Percentiles rank a stretch among this genome's conserved stretches.
Conservation (phyloP, 2,888 invertebrate species). For the Eristalis arbustorum region DNA sequence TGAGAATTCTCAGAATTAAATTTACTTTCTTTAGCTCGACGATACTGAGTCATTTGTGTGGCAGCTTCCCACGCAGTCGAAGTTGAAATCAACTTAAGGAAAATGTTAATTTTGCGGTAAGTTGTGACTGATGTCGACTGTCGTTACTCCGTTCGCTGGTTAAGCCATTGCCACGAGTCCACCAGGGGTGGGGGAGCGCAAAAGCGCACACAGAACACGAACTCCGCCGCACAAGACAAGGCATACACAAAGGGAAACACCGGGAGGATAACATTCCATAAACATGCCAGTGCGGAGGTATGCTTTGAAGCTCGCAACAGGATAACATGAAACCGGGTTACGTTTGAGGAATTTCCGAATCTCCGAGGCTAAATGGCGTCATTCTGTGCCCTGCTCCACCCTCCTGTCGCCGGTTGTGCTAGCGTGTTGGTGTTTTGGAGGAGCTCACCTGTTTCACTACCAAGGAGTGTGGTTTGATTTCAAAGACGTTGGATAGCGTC, state of each 20-base stretch:
- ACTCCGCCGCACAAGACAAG: slow-evolving; percentile 1
- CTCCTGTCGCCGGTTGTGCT: neutral
- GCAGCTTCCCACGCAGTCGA: slow-evolving; percentile 20
- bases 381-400: neutral
- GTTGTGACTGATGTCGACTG: neutral
- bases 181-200: neutral
- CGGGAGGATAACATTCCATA: slow-evolving; percentile 45
- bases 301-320: slow-evolving; percentile 57
- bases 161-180: neutral
- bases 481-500: neutral
- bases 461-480: neutral
- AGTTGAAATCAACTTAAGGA: slow-evolving; percentile 14
- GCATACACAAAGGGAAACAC: slow-evolving; percentile 22
- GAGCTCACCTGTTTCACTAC: neutral
- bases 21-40: neutral
- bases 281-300: slow-evolving; percentile 63
- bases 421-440: neutral
- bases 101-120: slow-evolving; percentile 8
- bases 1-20: too few relatives aligned
- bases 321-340: slow-evolving; percentile 60
- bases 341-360: slow-evolving; percentile 51
- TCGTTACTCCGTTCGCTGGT: neutral
- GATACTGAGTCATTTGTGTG: slow-evolving; percentile 1
- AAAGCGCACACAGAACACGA: slow-evolving; percentile 21
- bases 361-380: slow-evolving; percentile 12